phyloP scores from a whole-genome alignment of 2,113 vertebrate genomes.

The Corydoras sp. region DNA sequence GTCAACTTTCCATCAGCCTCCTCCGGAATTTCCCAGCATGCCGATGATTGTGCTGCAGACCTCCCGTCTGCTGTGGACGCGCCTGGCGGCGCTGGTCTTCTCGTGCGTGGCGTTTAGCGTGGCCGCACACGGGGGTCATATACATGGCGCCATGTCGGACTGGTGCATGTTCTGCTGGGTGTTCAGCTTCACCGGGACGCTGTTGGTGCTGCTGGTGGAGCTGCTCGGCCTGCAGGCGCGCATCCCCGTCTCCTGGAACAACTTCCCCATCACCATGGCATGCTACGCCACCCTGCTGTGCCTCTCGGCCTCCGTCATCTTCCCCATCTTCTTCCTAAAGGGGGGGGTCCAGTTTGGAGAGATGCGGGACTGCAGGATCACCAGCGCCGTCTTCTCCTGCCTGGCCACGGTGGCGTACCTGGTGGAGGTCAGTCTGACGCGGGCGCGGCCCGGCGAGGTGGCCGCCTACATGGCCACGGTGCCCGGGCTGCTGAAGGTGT shows the following conservation, averaged over 20 bases:
- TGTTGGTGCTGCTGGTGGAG: slow-evolving; percentile 68
- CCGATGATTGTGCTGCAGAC: slow-evolving; percentile 14
- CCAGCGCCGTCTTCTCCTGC: slow-evolving; percentile 63
- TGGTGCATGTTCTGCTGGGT: slow-evolving; percentile 72
- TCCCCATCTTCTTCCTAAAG: slow-evolving; percentile 58
- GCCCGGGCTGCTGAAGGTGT: slow-evolving; percentile 69
- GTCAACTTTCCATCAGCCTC: too few relatives aligned
- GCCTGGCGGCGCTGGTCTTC: slow-evolving; percentile 30
- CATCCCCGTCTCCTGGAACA: slow-evolving; percentile 67
- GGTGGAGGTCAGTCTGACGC: slow-evolving; percentile 62
- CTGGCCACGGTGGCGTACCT: slow-evolving; percentile 63
- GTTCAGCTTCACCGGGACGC: slow-evolving; percentile 64
- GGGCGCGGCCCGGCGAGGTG: slow-evolving; percentile 66
- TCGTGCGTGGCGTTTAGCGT: slow-evolving; percentile 57
- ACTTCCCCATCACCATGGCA: slow-evolving; percentile 69
- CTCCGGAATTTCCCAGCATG: slow-evolving; percentile 9
- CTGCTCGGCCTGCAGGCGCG: slow-evolving; percentile 55
- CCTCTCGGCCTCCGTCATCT: slow-evolving; percentile 68
- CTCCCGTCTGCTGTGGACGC: slow-evolving; percentile 22
- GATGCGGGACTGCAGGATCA: slow-evolving; percentile 55
- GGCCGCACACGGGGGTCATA: slow-evolving; percentile 46
- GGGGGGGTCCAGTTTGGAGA: not conserved
- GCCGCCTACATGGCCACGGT: slow-evolving; percentile 71
- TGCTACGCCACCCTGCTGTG: slow-evolving; percentile 68
- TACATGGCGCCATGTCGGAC: slow-evolving; percentile 24